Percentiles rank a stretch among this genome's conserved stretches.
phyloP scores from a whole-genome alignment of 2,888 invertebrate genomes.

The Hydropsyche betteni region DNA sequence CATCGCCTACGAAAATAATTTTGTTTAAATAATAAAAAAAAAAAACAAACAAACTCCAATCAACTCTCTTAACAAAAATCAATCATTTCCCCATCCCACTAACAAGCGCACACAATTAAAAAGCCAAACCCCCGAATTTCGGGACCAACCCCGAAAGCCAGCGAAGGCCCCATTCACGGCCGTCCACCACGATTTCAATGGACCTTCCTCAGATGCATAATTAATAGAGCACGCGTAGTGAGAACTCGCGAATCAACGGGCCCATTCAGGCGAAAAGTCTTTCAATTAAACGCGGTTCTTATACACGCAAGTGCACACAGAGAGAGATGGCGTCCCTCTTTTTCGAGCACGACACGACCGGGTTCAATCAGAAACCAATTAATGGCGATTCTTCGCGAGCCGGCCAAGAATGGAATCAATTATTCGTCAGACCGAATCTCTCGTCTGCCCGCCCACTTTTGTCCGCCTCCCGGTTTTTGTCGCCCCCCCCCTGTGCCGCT shows the following conservation, averaged over 20 bases:
- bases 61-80: too few relatives aligned
- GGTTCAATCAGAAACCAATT: conserved; percentile 50
- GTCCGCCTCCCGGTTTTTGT: neutral
- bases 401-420: conserved; percentile 46
- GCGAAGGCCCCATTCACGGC: too few relatives aligned
- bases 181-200: neutral
- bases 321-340: neutral
- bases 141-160: too few relatives aligned
- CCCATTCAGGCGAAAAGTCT: conserved; percentile 29
- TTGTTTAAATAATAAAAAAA: too few relatives aligned
- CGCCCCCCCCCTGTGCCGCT: too few relatives aligned
- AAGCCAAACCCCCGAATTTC: too few relatives aligned
- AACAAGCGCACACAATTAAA: too few relatives aligned
- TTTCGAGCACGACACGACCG: conserved; percentile 13
- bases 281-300: conserved; percentile 26
- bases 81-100: too few relatives aligned
- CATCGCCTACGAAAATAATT: too few relatives aligned
- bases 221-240: conserved; percentile 11
- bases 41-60: too few relatives aligned
- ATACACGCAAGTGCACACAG: neutral
- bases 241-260: conserved; percentile 29
- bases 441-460: neutral
- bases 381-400: conserved; percentile 46
- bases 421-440: conserved; percentile 39
- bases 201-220: conserved; percentile 15